Evolutionary conservation across 2,797 vertebrate genomes (phyloP), one percentile per base, ranked within the genome.

Genomic region (Apogon hyalosoma): DNA sequence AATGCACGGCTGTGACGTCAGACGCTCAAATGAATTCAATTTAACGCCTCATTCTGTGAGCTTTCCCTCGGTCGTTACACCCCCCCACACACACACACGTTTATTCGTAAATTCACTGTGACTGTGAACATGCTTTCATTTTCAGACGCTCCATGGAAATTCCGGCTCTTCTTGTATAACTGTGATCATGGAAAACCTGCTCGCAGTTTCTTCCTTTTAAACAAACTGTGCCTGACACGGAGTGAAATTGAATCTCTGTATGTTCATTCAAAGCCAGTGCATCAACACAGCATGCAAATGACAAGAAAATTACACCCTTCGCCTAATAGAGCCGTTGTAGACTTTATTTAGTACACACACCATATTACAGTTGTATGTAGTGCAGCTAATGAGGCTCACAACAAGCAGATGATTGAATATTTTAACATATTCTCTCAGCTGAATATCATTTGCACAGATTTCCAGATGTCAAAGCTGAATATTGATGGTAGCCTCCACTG

Each of bases 41-140:
- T 84, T 82, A 84, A 85, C 56, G 79, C 72, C 77, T 82, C 82
- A 64, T 86, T 88, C 82, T 66, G 5, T 60, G 12, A 67, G 71
- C 67, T 73, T 71, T 56, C 71, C 48, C 55, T 64, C 10, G 10
- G 57, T 52, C 11, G 6, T 19, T 53, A 50, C 45, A 11, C 39
- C 72, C 62, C 43, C 21, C 21, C 21, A 24, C 21, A 24, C 21
- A 24, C 21, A 24, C 21, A 24, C 21, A 24, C 21, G 4, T 74
- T 11, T 11, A 13, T 68, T 43, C 77, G 61, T 70, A 88, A 79
- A 87, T 88, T 69, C 38, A 74, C 71, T 78, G 13, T 83, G 81
- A 85, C 88, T 83, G 70, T 65, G 77, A 83, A 87, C 82, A 82
- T 57, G 77, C 62, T 61, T 82, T 78, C 80, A 70, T 63, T 81